Evolutionary conservation across 2,797 vertebrate species (phyloP).

Genomic region (Poecile montanus): DNA sequence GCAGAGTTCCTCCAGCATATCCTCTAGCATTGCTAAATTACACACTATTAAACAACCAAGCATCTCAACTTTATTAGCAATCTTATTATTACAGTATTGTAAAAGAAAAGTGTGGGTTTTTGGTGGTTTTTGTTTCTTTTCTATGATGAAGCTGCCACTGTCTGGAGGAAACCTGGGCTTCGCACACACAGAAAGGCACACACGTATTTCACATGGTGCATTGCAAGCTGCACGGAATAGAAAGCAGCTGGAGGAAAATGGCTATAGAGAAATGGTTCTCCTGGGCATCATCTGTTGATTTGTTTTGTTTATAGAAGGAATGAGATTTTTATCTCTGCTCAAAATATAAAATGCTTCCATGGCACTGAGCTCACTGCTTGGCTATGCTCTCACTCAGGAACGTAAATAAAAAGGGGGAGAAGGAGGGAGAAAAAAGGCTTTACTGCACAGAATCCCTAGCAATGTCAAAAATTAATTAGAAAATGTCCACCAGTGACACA

Average conservation of each 20-base stretch:
- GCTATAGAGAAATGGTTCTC: slow-evolving; percentile 71
- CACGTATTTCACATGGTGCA: slow-evolving; percentile 53
- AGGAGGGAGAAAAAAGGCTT: not conserved
- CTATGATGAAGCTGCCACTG: not conserved
- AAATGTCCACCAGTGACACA: slow-evolving; percentile 22
- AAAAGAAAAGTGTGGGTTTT: not conserved
- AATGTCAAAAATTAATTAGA: slow-evolving; percentile 46
- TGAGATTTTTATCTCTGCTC: slow-evolving; percentile 65
- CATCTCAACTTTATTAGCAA: not conserved
- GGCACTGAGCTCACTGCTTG: slow-evolving; percentile 47
- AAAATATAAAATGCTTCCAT: slow-evolving; percentile 57
- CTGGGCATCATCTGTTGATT: slow-evolving; percentile 65
- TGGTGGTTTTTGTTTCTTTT: not conserved
- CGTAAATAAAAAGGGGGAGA: slow-evolving; percentile 56
- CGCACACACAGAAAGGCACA: slow-evolving; percentile 13
- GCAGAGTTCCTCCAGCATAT: not conserved
- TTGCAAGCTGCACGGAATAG: slow-evolving; percentile 59
- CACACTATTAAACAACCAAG: slow-evolving; percentile 15
- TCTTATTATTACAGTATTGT: not conserved
- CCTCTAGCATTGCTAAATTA: not conserved
- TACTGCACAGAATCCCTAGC: slow-evolving; percentile 25
- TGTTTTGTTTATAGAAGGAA: slow-evolving; percentile 69
- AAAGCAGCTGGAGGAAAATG: slow-evolving; percentile 72
- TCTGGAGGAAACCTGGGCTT: slow-evolving; percentile 35
- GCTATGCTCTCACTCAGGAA: slow-evolving; percentile 54